phyloP scores from a whole-genome alignment of 1,140 invertebrate genomes.

The Manduca sexta region DNA sequence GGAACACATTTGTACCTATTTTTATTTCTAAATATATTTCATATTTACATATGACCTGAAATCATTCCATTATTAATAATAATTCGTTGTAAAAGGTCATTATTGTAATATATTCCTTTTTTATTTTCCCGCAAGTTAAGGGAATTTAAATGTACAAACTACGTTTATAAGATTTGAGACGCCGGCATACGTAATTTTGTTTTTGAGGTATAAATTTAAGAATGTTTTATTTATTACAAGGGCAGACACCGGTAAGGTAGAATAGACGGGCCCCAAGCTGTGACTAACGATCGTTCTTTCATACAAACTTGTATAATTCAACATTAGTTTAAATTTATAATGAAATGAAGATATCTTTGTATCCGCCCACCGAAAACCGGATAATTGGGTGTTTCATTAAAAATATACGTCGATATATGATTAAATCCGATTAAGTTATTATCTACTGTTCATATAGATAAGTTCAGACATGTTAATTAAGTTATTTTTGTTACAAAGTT shows the following conservation, averaged over 20 bases:
- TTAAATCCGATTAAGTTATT: slow-evolving; percentile 40
- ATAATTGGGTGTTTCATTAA: slow-evolving; percentile 38
- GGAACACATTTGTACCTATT: not conserved
- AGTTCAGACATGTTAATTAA: slow-evolving; percentile 21
- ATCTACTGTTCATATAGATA: slow-evolving; percentile 22
- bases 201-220: slow-evolving; percentile 33
- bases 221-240: slow-evolving; percentile 42
- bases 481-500: slow-evolving; percentile 1
- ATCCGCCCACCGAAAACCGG: slow-evolving; percentile 32
- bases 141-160: slow-evolving; percentile 1
- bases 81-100: slow-evolving; percentile 19
- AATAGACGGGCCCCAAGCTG: slow-evolving; percentile 48
- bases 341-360: slow-evolving; percentile 51
- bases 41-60: slow-evolving; percentile 11
- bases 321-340: slow-evolving; percentile 57
- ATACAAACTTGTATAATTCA: slow-evolving; percentile 36
- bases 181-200: slow-evolving; percentile 11
- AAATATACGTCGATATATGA: slow-evolving; percentile 22
- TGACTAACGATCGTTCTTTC: slow-evolving; percentile 45
- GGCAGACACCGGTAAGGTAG: slow-evolving; percentile 33
- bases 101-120: slow-evolving; percentile 11
- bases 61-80: slow-evolving; percentile 27
- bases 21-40: not conserved
- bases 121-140: not conserved
- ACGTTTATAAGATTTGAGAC: not conserved